Evolutionary conservation across 2,797 vertebrate species (phyloP).

Genomic region (Chrosomus eos): DNA sequence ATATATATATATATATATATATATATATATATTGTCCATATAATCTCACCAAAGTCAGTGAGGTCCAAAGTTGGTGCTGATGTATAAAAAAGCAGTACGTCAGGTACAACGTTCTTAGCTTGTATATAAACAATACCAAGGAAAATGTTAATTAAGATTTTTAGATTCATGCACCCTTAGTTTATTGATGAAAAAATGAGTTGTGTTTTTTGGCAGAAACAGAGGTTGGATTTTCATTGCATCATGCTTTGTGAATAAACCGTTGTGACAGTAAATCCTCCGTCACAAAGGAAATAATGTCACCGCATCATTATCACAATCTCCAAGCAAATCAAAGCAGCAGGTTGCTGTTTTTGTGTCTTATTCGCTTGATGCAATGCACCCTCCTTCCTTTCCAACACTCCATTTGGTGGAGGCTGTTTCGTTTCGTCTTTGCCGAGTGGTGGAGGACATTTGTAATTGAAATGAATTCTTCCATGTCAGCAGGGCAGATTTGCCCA

Average conservation of each 20-base stretch:
- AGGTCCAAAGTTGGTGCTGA: neutral
- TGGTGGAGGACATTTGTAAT: slow-evolving; percentile 24
- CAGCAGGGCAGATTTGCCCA: slow-evolving; percentile 47
- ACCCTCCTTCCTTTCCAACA: slow-evolving; percentile 3
- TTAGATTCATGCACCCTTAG: neutral
- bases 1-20: too few species aligned
- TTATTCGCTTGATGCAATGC: slow-evolving; percentile 8
- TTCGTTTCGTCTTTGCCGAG: slow-evolving; percentile 17
- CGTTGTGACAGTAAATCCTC: neutral
- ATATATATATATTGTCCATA: neutral
- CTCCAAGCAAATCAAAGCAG: slow-evolving; percentile 22
- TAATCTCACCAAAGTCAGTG: neutral
- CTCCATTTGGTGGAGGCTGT: slow-evolving; percentile 3
- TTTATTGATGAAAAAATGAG: neutral
- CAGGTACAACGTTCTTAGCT: neutral
- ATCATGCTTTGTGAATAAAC: neutral
- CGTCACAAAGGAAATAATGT: slow-evolving; percentile 28
- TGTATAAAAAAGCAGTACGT: neutral
- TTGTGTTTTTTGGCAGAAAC: neutral
- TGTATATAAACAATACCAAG: neutral
- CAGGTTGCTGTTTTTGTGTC: slow-evolving; percentile 23
- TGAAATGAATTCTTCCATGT: slow-evolving; percentile 41
- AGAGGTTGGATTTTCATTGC: slow-evolving; percentile 2
- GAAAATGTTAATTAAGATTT: neutral
- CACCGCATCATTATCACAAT: slow-evolving; percentile 23